phyloP scores from a whole-genome alignment of 1,140 invertebrate genomes.

The Cryptotermes secundus region DNA sequence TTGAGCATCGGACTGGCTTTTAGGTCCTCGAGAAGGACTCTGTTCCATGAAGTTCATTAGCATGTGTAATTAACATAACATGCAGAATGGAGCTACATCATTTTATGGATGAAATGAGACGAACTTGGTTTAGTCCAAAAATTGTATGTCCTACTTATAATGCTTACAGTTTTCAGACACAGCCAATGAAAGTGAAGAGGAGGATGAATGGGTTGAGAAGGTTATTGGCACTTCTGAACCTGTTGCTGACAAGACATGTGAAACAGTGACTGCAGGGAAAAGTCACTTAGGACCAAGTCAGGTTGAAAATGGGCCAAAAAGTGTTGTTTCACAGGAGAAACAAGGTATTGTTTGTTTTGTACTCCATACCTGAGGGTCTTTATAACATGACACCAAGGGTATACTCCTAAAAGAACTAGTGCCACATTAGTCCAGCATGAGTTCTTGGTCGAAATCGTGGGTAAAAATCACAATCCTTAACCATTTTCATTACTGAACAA shows the following conservation, averaged over 20 bases:
- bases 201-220: conserved; percentile 51
- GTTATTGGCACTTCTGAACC: not conserved
- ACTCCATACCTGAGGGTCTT: too few species aligned
- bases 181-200: conserved; percentile 40
- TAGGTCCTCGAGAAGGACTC: too few species aligned
- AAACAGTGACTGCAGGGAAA: not conserved
- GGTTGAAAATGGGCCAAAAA: not conserved
- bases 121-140: conserved; percentile 32
- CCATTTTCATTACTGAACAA: too few species aligned
- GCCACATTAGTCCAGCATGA: too few species aligned
- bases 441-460: too few species aligned
- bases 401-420: too few species aligned
- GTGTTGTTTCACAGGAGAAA: not conserved
- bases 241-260: not conserved
- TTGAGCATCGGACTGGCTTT: too few species aligned
- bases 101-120: not conserved
- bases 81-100: conserved; percentile 39
- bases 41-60: too few species aligned
- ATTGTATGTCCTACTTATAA: conserved; percentile 29
- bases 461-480: too few species aligned
- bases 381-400: too few species aligned
- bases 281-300: not conserved
- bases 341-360: not conserved
- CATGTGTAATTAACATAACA: too few species aligned
- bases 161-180: conserved; percentile 37